Evolutionary conservation across 2,888 invertebrate species (phyloP), one percentile per base, ranked within the genome.

Genomic region (Tinea semifulvella): DNA sequence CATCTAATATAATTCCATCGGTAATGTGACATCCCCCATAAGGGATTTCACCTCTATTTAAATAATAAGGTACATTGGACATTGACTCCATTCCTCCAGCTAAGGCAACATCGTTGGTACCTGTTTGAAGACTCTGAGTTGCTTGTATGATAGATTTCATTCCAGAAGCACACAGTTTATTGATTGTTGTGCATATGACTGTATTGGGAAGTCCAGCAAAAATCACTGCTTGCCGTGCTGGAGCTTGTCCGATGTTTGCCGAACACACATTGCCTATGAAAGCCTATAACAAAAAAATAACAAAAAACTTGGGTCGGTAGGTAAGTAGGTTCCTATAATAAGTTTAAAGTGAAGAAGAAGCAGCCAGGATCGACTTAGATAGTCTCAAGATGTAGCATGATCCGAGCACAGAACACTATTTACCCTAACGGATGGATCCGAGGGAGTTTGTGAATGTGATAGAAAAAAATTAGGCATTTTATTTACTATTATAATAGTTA

Each of bases 41-140:
- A 5, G 93, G 85, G 8, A 93, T 91, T 56, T 89, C 88, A 2
- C 97, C 98, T 55, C 99, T 84, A 56, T 87, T 88, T 70, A 99
- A 67, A 69, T 98, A 99, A 74, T 87, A 99, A 1, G 99, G 99
- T 2, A 97, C 97, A 80, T 98, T 98, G 1, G 97, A 97, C 99
- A 99, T 99, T 45, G 96, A 97, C 80, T 99, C 99, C 98, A 99
- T 98, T 45, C 99, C 99, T 49, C 99, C 99, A 46, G 98, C 99
- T 46, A 99, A 82, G 57, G 94, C 88, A 17, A 96, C 87, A 49
- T 94, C 89, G 77, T 94, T 89, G 53, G 92, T 89, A 1, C 96
- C 97, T 49, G 92, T 89, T 85, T 94, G 93, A 10, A 99, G 79
- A 27, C 90, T 88, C 72, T 98, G 98, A 4, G 96, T 85, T 8